Base-by-base conservation (phyloP, 2,797 vertebrate species). In the Sebastes hubbsi region DNA sequence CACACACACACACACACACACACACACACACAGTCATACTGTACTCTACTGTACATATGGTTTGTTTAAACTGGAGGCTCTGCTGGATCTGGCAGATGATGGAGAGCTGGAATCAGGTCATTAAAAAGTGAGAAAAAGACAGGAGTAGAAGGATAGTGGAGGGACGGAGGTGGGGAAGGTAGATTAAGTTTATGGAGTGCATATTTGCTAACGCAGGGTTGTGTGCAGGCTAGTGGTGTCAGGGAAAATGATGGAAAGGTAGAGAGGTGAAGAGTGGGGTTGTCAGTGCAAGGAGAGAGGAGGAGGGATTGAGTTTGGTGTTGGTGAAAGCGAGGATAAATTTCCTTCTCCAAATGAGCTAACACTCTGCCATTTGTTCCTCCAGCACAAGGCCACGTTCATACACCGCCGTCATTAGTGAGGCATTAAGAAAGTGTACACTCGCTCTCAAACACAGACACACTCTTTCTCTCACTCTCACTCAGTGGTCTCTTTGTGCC, bases 331-430 rank as follows among this genome's bases (percentile, higher is more conserved):
- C 14, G 18, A 80, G 87, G 87, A 68, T 75, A 75, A 29, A 72
- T 94, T 94, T 95, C 91, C 93, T 88, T 80, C 84, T 75, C 75
- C 79, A 87, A 91, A 91, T 81, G 73, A 91, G 73, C 85, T 75
- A 95, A 96, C 95, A 96, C 95, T 94, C 92, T 82, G 77, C 81
- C 87, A 88, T 92, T 95, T 96, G 95, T 95, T 92, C 88, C 60
- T 69, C 5, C 55, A 85, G 90, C 88, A 96, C 95, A 96, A 96
- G 93, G 92, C 87, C 85, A 92, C 90, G 90, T 95, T 96, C 92
- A 95, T 94, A 62, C 63, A 30, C 72, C 11, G 9, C 67, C 9
- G 64, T 56, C 68, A 61, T 88, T 92, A 89, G 87, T 62, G 54
- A 80, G 88, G 80, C 86, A 83, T 92, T 93, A 92, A 92, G 85